Evolutionary conservation across 2,888 invertebrate genomes (phyloP).

Genomic region (Nemotelus pantherinus): DNA sequence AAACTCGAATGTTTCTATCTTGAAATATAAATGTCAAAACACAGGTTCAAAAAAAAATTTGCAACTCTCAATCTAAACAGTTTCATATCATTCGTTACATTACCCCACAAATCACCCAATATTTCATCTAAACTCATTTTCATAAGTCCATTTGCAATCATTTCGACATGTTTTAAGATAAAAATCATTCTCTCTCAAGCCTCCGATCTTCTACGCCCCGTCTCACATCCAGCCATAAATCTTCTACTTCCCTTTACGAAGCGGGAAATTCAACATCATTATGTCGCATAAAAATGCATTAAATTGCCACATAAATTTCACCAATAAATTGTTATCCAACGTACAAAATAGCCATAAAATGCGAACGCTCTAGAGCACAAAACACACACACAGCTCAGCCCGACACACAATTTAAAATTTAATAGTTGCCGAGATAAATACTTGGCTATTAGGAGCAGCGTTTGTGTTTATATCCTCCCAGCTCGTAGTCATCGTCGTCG

Average conservation of each 20-base stretch:
- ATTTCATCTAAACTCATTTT: too few relatives aligned
- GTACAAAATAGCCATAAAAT: conserved; percentile 33
- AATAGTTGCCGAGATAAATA: conserved; percentile 49
- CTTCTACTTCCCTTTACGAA: too few relatives aligned
- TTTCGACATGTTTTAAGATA: conserved; percentile 2
- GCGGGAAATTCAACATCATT: conserved; percentile 28
- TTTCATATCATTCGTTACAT: too few relatives aligned
- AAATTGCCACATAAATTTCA: conserved; percentile 31
- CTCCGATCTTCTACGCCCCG: too few relatives aligned
- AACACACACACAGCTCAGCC: background rate
- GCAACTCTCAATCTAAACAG: too few relatives aligned
- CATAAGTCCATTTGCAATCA: background rate
- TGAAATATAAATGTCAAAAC: too few relatives aligned
- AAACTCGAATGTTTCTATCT: too few relatives aligned
- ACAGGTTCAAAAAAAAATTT: too few relatives aligned
- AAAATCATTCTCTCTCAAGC: background rate
- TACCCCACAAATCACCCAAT: too few relatives aligned
- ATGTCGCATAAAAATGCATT: conserved; percentile 41
- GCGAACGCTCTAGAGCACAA: background rate
- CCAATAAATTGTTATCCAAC: conserved; percentile 37
- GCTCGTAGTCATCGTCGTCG: background rate
- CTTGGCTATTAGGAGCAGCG: conserved; percentile 45
- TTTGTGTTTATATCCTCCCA: background rate
- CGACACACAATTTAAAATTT: conserved; percentile 25
- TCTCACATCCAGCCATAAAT: too few relatives aligned